These are phyloP conservation scores for Malurus splendens DNA, from an alignment of 2,797 vertebrate genomes.

Conservation along the genomic window DNA sequence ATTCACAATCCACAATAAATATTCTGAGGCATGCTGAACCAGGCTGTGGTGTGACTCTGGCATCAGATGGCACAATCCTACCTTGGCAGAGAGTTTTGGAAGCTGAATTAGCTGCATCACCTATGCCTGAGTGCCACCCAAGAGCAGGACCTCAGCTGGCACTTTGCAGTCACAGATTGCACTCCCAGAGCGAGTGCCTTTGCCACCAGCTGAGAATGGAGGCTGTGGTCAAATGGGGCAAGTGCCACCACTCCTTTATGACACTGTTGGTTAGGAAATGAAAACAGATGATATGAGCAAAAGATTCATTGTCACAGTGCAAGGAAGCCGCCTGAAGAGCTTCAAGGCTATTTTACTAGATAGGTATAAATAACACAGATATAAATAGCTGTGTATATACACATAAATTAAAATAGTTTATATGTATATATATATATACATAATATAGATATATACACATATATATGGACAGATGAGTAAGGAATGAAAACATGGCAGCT, in stretches of 20 bases:
- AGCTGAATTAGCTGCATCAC: neutral
- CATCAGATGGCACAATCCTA: neutral
- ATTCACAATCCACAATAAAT: neutral
- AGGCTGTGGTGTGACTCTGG: neutral
- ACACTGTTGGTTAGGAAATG: neutral
- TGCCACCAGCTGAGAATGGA: neutral
- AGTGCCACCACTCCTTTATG: neutral
- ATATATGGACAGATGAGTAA: neutral
- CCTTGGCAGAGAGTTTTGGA: neutral
- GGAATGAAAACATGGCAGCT: neutral
- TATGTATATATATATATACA: neutral
- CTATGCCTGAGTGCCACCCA: neutral
- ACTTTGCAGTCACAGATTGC: neutral
- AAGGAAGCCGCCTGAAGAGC: neutral
- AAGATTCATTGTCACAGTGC: neutral
- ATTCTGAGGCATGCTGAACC: neutral
- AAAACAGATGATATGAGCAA: neutral
- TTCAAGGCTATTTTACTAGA: neutral
- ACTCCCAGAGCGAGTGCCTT: neutral
- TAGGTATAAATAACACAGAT: neutral
- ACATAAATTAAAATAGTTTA: neutral
- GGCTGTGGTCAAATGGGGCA: neutral
- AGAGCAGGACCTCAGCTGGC: neutral
- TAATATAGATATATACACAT: no score
- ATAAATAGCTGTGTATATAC: neutral